Base-by-base conservation (phyloP, 2,888 invertebrate genomes). In the Sminthurides aquaticus region DNA sequence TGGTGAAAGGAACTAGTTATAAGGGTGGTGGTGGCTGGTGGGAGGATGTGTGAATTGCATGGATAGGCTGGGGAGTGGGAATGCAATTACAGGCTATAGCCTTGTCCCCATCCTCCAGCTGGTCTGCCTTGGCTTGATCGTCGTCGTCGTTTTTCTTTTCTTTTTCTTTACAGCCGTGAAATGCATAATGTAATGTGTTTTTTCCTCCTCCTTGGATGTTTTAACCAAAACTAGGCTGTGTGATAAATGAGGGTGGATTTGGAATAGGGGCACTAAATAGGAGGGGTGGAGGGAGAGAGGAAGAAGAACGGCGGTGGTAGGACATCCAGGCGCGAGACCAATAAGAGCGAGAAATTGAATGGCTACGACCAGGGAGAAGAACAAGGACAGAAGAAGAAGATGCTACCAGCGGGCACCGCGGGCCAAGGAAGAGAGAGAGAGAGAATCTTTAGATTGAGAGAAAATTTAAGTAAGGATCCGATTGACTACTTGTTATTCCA, bases 381-480 rank as follows among this genome's bases (percentile, higher is more conserved):
- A 34, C 43, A 34, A 34, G 43, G 43, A 34, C 43, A 34, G 43
- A 34, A 34, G 43, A 34, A 34, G 43, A 34, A 34, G 43, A 34
- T 11, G 43, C 5, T 15, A 34, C 43, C 15, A 15, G 43, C 43
- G 43, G 15, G n/a, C 43, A 5, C 43, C 15, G 43, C 43, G 43
- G 43, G 15, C 43, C 43, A 34, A 34, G n/a, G n/a, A 34, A 34
- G 43, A 34, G 15, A 34, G 43, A 34, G 43, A 34, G 43, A 34
- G n/a, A n/a, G n/a, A n/a, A n/a, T n/a, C n/a, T n/a, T n/a, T n/a
- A 15, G 52, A 52, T 52, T 52, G 52, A 52, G 52, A 22, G 52
- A 52, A 52, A n/a, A 52, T 52, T 52, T 52, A 52, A 52, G 52
- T 52, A 52, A 52, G 52, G 52, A 52, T 20, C 43, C 52, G 52